Conservation (phyloP, 2,113 vertebrate genomes). For the Malurus elegans region DNA sequence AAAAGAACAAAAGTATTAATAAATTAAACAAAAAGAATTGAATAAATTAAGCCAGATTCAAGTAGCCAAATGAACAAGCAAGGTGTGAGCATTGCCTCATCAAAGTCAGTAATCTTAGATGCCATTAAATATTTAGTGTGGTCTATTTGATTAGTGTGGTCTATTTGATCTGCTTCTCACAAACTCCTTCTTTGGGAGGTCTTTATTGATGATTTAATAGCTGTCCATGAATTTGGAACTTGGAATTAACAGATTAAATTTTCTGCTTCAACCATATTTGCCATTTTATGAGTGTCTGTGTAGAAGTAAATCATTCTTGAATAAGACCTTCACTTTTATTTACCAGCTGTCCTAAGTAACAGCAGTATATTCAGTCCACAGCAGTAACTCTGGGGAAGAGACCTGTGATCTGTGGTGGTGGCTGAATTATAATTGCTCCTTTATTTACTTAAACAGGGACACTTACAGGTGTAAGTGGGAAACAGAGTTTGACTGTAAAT, state of each 20-base stretch:
- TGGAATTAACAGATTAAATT: background rate
- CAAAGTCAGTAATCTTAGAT: slow-evolving; percentile 72
- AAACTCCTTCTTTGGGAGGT: background rate
- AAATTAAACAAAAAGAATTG: background rate
- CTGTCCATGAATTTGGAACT: background rate
- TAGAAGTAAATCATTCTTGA: background rate
- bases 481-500: background rate
- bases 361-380: background rate
- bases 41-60: background rate
- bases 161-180: slow-evolving; percentile 68
- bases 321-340: background rate
- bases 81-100: slow-evolving; percentile 41
- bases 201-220: slow-evolving; percentile 45
- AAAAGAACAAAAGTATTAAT: background rate
- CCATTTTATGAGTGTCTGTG: background rate
- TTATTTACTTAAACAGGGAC: background rate
- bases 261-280: background rate
- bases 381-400: background rate
- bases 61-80: background rate
- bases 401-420: background rate
- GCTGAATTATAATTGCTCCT: background rate
- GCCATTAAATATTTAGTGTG: slow-evolving; percentile 70
- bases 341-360: background rate
- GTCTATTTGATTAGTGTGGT: slow-evolving; percentile 58
- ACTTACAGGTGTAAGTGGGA: background rate